Base-by-base conservation (phyloP, 2,888 invertebrate species). In the Sinodicranocentrus sp. region DNA sequence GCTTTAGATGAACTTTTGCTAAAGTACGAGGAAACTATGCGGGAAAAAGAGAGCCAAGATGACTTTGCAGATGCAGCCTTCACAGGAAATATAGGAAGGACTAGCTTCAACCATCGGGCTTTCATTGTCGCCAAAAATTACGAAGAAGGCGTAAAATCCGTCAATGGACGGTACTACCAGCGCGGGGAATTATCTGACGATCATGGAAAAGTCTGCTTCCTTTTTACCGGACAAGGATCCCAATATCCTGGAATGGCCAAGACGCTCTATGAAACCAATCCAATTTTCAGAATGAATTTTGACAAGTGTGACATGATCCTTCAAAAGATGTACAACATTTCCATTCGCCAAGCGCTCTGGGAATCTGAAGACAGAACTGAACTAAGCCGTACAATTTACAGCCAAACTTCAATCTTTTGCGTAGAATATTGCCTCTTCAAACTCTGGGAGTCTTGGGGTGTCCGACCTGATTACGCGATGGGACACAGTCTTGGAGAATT, bases 401-500 rank as follows among this genome's bases (percentile, higher is more conserved):
- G 85, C 67, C 87, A 87, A 73, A 82, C 84, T 13, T 26, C 85
- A 21, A 87, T 87, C 39, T 84, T 86, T 23, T 82, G 80, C 59
- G 75, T 86, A 13, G 73, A 86, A 48, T 85, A 84, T 43, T 76
- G 78, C 44, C 73, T 86, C 2, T 33, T 84, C 0, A 73, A 72
- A 28, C 28, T 84, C 0, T 86, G 85, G 85, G 73, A 76, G 48
- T 72, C 82, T 19, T 82, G 84, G 72, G 84, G 85, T 1, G 48
- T 86, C 2, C n/a, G 17, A 2, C 85, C 85, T 17, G 82, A 82
- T 26, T 57, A 19, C 17, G 85, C 77, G 0, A 63, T 86, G 28
- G 85, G 85, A 44, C 85, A 86, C 65, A 86, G 85, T 43, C 43
- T 86, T 3, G 85, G 85, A 5, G 85, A 86, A 63, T 86, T 84